Conservation (phyloP, 1,140 invertebrate genomes). For the Tribolium castaneum region DNA sequence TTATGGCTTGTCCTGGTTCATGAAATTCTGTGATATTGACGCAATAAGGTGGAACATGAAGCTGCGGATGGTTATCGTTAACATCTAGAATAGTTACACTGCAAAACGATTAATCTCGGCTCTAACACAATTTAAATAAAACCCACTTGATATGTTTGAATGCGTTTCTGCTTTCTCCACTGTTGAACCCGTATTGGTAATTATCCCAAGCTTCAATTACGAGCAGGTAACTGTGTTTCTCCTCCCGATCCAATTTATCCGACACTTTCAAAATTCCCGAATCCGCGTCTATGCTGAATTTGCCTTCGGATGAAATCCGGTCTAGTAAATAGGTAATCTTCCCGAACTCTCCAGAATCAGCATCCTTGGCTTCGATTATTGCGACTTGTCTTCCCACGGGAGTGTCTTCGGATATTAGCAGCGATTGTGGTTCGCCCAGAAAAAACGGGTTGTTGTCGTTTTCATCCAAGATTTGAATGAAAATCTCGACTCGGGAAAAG, state of each 20-base stretch:
- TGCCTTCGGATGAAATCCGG: constrained; percentile 83
- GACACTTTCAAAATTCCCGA: constrained; percentile 84
- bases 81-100: constrained; percentile 81
- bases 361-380: constrained; percentile 81
- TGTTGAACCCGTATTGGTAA: constrained; percentile 91
- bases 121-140: not conserved
- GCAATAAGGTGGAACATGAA: constrained; percentile 76
- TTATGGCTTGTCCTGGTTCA: constrained; percentile 80
- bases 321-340: constrained; percentile 92
- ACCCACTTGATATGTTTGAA: constrained; percentile 90
- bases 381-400: constrained; percentile 80
- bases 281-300: constrained; percentile 87
- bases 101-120: constrained; percentile 49
- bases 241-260: constrained; percentile 86
- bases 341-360: constrained; percentile 89
- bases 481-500: constrained; percentile 75
- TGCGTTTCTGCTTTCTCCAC: constrained; percentile 89
- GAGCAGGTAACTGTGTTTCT: constrained; percentile 78
- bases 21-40: constrained; percentile 90
- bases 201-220: constrained; percentile 96
- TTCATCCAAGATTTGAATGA: constrained; percentile 86
- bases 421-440: constrained; percentile 74
- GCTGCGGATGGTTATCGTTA: constrained; percentile 84
- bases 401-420: constrained; percentile 82
- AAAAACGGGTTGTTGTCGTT: constrained; percentile 95